Evolutionary conservation across 2,888 invertebrate genomes (phyloP), one percentile per base, ranked within the genome.

Genomic region (Brachyopa scutellaris): DNA sequence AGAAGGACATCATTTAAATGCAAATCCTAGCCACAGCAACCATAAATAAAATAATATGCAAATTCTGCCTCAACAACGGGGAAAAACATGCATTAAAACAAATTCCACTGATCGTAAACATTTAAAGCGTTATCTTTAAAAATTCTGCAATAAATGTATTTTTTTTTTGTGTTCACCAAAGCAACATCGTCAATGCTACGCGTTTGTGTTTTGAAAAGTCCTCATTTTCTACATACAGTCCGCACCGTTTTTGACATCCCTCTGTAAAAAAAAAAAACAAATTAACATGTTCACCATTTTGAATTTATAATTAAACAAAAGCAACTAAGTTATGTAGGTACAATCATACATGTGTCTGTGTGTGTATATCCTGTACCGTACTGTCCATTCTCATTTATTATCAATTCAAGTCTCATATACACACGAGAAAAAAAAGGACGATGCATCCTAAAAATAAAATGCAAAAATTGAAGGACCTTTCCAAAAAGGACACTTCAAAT

Each of bases 241-340:
- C 26, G 3, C 23, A 31, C 55, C 23, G 26, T 38, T 55, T 38
- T 42, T 31, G 17, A 2, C 13, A 49, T 42, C 21, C 11, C 21
- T 33, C 31, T 13, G 7, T 17, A 57, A 26, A 61, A 66, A 72
- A 57, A 21, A 29, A 64, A 64, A 66, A 66, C 31, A 53, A 59
- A 79, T 79, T 72, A 72, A 72, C 66, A 79, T 79, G 42, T 72
- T 57, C 78, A 66, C 78, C 78, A 79, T 79, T 79, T 79, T 79
- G 78, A 72, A 79, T 79, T 66, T 38, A 79, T 72, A 79, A 79
- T 79, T 66, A 72, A 72, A 66, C 59, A 51, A 45, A 64, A 59
- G 33, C 64, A 70, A 69, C 8, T 45, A 17, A n/a, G 26, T 17
- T 49, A 38, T 21, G 36, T 9, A n/a, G n/a, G n/a, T n/a, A n/a